phyloP scores from a whole-genome alignment of 2,888 invertebrate species.

The Calameuta pallipes region DNA sequence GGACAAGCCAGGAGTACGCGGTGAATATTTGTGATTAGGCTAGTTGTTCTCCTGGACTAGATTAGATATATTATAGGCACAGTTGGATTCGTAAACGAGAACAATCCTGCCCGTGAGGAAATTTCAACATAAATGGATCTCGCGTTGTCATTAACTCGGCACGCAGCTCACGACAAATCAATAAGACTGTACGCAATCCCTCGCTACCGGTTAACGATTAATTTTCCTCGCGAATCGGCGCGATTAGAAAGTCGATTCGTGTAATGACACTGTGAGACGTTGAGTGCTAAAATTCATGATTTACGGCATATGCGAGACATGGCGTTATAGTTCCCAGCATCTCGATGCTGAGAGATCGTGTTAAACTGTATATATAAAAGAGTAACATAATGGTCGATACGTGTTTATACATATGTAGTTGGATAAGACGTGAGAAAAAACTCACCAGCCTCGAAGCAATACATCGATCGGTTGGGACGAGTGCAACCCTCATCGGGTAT shows the following conservation, averaged over 20 bases:
- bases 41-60: background rate
- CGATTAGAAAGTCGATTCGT: conserved; percentile 26
- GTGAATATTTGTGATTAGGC: background rate
- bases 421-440: conserved; percentile 27
- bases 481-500: conserved; percentile 94
- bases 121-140: conserved; percentile 1
- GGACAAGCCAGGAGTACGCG: background rate
- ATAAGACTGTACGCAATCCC: conserved; percentile 12
- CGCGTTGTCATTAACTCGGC: background rate
- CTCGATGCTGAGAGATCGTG: background rate
- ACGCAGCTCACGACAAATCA: conserved; percentile 5
- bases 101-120: background rate
- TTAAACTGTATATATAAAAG: background rate
- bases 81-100: background rate
- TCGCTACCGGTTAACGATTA: conserved; percentile 16
- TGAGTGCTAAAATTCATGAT: conserved; percentile 26
- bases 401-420: conserved; percentile 6
- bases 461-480: conserved; percentile 88
- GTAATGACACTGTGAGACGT: background rate
- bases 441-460: conserved; percentile 91
- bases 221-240: conserved; percentile 22
- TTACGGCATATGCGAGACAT: conserved; percentile 1
- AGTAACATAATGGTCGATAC: background rate
- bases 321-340: conserved; percentile 10
- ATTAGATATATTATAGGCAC: background rate